Evolutionary conservation across 2,797 vertebrate genomes (phyloP).

Genomic region (Percopsis omiscomaycus): DNA sequence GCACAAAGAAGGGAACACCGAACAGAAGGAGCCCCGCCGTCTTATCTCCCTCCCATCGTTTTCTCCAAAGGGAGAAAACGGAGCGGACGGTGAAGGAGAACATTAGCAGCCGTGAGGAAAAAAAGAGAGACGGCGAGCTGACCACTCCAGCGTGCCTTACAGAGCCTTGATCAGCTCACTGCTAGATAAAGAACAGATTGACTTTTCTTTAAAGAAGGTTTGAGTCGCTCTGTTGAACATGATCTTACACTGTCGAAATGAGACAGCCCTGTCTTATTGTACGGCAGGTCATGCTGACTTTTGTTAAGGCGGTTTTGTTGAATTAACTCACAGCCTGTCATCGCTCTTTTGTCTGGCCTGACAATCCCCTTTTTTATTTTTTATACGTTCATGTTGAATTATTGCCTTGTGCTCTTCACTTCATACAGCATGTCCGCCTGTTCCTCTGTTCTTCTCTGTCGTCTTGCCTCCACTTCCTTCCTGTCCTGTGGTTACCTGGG

Average conservation of each 20-base stretch:
- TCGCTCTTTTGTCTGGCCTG: conserved; percentile 17
- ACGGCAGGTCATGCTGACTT: conserved; percentile 31
- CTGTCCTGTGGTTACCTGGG: conserved; percentile 49
- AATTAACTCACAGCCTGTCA: conserved; percentile 27
- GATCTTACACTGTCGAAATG: conserved; percentile 22
- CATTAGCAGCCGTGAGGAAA: conserved; percentile 38
- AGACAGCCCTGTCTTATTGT: conserved; percentile 13
- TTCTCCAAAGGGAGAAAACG: conserved; percentile 18
- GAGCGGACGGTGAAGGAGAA: conserved; percentile 35
- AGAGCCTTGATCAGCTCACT: conserved; percentile 30
- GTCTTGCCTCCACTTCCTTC: conserved; percentile 7
- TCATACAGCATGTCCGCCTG: conserved; percentile 10
- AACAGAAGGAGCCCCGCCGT: conserved; percentile 3
- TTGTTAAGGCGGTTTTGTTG: conserved; percentile 3
- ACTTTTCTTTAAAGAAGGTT: conserved; percentile 6
- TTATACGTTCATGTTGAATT: conserved; percentile 5
- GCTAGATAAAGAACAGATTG: conserved; percentile 32
- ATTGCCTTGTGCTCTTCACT: conserved; percentile 19
- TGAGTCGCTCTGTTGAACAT: conserved; percentile 40
- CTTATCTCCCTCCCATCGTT: neutral
- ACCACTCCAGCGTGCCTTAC: conserved; percentile 35
- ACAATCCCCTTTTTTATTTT: neutral
- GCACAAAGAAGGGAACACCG: conserved; percentile 53
- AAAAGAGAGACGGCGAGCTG: conserved; percentile 33
- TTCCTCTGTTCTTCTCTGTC: neutral